Conservation (phyloP, 2,888 invertebrate genomes). For the Acronicta leporina region DNA sequence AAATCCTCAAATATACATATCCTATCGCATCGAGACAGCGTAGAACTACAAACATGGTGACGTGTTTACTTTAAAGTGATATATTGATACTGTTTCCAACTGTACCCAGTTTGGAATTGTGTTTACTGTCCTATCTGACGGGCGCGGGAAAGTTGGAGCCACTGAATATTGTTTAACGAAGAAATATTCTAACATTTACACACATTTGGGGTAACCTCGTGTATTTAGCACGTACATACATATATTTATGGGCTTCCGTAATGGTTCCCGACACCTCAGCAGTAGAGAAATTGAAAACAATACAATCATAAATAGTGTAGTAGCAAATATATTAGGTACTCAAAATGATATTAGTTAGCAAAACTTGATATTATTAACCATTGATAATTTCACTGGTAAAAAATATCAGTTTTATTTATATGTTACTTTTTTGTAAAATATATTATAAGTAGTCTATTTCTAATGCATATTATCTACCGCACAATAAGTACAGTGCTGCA, state of each 20-base stretch:
- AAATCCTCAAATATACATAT: constrained; percentile 25
- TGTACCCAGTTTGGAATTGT: constrained; percentile 29
- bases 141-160: background rate
- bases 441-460: too few species aligned
- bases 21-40: constrained; percentile 17
- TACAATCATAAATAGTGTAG: background rate
- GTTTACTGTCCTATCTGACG: constrained; percentile 26
- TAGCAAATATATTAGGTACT: background rate
- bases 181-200: constrained; percentile 16
- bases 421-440: too few species aligned
- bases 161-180: constrained; percentile 3
- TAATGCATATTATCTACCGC: too few species aligned
- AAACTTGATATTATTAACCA: too few species aligned
- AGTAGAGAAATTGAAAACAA: too few species aligned
- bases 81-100: constrained; percentile 54
- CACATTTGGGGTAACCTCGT: background rate
- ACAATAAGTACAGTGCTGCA: too few species aligned
- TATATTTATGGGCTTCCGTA: constrained; percentile 1
- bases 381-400: too few species aligned
- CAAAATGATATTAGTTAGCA: too few species aligned
- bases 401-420: too few species aligned
- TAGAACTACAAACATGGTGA: constrained; percentile 43
- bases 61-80: constrained; percentile 58
- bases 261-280: background rate
- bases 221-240: background rate